Evolutionary conservation across 2,113 vertebrate genomes (phyloP).

Genomic region (Hippocampus mohnikei): DNA sequence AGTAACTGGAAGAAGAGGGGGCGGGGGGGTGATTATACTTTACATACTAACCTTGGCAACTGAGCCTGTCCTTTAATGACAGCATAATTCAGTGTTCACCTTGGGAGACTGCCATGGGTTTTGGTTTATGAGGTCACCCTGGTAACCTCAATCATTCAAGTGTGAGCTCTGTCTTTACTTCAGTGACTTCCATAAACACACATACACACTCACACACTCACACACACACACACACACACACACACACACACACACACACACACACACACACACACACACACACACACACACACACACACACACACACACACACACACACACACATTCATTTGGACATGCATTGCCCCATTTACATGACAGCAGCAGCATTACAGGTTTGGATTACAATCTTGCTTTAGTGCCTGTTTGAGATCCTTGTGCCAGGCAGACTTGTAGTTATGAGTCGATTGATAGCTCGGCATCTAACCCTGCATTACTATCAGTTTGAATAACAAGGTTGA

Average conservation of each 20-base stretch:
- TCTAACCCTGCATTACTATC: conserved; percentile 49
- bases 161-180: conserved; percentile 73
- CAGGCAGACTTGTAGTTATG: conserved; percentile 35
- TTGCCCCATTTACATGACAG: conserved; percentile 30
- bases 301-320: conserved; percentile 44
- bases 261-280: too few relatives aligned
- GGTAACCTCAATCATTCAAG: conserved; percentile 81
- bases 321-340: conserved; percentile 18
- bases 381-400: conserved; percentile 49
- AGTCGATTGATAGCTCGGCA: conserved; percentile 44
- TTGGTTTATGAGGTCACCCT: conserved; percentile 79
- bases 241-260: conserved; percentile 8
- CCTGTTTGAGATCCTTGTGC: conserved; percentile 41
- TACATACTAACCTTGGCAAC: conserved; percentile 82
- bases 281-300: not conserved
- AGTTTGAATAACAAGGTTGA: conserved; percentile 32
- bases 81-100: conserved; percentile 81
- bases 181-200: conserved; percentile 65
- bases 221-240: conserved; percentile 18
- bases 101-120: conserved; percentile 78
- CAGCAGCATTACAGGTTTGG: conserved; percentile 46
- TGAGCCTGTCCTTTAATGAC: conserved; percentile 78
- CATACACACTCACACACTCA: conserved; percentile 22
- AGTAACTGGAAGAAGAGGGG: conserved; percentile 68
- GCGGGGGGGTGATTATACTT: conserved; percentile 70